A percentile compares a stretch with the other conserved stretches of the same genome.
phyloP scores from a whole-genome alignment of 2,888 invertebrate genomes.

The Lagria hirta region DNA sequence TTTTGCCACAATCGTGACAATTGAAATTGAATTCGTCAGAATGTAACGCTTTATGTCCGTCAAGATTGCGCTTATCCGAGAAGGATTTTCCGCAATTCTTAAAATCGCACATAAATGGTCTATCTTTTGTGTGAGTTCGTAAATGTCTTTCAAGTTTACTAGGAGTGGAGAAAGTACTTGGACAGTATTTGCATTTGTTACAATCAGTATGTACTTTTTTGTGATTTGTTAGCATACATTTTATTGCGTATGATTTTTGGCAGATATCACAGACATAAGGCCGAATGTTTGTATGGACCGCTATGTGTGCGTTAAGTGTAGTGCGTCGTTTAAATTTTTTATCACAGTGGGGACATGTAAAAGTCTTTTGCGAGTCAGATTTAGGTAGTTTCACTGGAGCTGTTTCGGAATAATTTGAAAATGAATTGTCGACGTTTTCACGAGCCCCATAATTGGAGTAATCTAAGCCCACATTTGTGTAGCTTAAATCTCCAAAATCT shows the following conservation, averaged over 20 bases:
- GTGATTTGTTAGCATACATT: conserved; percentile 49
- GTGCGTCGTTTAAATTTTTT: conserved; percentile 47
- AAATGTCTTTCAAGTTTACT: conserved; percentile 51
- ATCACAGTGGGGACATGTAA: conserved; percentile 47
- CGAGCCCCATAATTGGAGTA: conserved; percentile 17
- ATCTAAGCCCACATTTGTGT: conserved; percentile 15
- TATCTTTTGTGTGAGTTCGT: conserved; percentile 50
- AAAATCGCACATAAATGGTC: conserved; percentile 47
- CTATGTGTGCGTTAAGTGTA: conserved; percentile 49
- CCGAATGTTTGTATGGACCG: conserved; percentile 46
- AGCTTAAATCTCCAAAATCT: conserved; percentile 7
- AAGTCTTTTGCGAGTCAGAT: conserved; percentile 30
- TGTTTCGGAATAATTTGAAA: neutral
- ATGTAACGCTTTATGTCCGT: conserved; percentile 48
- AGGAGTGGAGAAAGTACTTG: conserved; percentile 49
- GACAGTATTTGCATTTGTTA: conserved; percentile 48
- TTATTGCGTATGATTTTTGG: conserved; percentile 47
- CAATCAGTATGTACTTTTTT: conserved; percentile 47
- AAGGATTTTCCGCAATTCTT: conserved; percentile 48
- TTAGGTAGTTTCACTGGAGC: too few relatives aligned
- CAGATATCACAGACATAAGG: conserved; percentile 50
- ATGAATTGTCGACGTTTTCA: conserved; percentile 1
- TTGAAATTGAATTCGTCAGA: conserved; percentile 41
- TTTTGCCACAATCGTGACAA: conserved; percentile 45
- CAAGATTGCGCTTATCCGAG: conserved; percentile 51